Conservation (phyloP, 2,797 vertebrate genomes). For the Tiaroga cobitis region DNA sequence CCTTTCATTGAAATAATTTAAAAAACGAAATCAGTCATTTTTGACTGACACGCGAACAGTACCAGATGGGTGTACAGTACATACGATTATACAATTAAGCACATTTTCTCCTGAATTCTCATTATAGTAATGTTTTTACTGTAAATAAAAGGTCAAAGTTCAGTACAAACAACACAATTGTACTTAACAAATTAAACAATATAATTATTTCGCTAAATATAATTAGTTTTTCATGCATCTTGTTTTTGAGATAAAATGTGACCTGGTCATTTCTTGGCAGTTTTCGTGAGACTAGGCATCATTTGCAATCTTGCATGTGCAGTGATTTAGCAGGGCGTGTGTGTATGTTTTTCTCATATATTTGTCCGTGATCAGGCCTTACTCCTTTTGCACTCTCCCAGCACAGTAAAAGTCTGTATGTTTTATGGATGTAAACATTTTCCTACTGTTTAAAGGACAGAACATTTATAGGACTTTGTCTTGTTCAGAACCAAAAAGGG, state of each 20-base stretch:
- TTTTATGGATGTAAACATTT: slow-evolving; percentile 9
- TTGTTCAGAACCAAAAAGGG: slow-evolving; percentile 24
- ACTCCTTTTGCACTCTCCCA: neutral
- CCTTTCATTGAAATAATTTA: neutral
- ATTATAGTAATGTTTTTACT: neutral
- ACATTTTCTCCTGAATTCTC: neutral
- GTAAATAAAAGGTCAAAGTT: neutral
- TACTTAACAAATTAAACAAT: neutral
- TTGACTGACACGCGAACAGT: neutral
- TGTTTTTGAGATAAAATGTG: neutral
- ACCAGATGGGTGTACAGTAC: neutral
- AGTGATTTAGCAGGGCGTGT: neutral
- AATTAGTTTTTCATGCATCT: neutral
- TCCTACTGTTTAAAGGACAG: slow-evolving; percentile 14
- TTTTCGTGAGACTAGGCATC: neutral
- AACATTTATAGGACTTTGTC: slow-evolving; percentile 16
- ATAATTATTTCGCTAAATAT: neutral
- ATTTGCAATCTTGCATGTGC: neutral
- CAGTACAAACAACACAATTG: neutral
- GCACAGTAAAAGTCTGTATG: neutral
- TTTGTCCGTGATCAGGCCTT: neutral
- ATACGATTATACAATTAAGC: neutral
- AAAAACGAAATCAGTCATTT: neutral
- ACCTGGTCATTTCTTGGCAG: neutral
- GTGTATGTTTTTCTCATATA: neutral